Base-by-base conservation (phyloP, 2,888 invertebrate genomes). In the Habroteleia sp. region DNA sequence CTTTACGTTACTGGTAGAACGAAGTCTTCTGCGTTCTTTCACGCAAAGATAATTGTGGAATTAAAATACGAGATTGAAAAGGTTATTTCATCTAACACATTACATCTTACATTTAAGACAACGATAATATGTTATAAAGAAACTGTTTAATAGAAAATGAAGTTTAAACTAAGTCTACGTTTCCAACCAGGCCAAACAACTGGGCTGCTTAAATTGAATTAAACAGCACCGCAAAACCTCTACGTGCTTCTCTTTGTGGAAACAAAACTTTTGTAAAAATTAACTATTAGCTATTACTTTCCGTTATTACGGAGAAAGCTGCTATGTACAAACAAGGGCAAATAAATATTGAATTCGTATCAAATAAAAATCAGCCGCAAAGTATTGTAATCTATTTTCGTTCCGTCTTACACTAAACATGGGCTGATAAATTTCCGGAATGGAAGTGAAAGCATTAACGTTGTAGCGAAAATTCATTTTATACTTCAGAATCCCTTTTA, bases 181-280 rank as follows among this genome's bases (percentile, higher is more conserved):
- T 60, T 60, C 48, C 46, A 60, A 60, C 60, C 60, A 60, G 60
- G 60, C 48, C 60, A 60, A 46, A 60, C 60, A 48, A 46, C 60
- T 60, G 44, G 35, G 46, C 25, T 60, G 39, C 60, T 60, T 29
- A 60, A 60, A 60, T 60, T 48, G 48, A 60, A 60, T 60, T 60
- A 60, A 60, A 60, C 60, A 39, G 48, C 60, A 60, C 46, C 7
- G 23, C 41, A 48, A 62, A 48, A 48, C 13, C 60, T 39, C 29
- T 33, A 39, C 29, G 17, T 37, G 50, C 23, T 62, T 48, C 31
- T 46, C 60, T 60, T 46, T 60, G 37, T 46, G 1, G 37, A 35
- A 31, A 14, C 10, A 37, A 48, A 62, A 62, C 48, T 62, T 62
- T 48, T 29, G 5, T 41, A 48, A 62, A 62, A 48, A 44, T 62